Conservation (phyloP, 2,888 invertebrate species). For the Limenitis camilla region DNA sequence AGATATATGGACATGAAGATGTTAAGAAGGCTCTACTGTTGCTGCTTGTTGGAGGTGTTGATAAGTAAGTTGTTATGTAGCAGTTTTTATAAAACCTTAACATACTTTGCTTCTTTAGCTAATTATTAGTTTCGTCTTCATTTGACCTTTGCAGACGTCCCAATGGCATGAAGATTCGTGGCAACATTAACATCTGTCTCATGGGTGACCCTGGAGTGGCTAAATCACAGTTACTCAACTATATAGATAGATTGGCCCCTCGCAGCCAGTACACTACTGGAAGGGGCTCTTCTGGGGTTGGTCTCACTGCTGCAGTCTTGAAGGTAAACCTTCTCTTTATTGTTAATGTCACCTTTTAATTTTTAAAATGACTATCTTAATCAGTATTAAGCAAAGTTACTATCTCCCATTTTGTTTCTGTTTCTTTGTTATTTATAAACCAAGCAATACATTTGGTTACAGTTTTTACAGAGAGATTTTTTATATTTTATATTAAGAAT, state of each 20-base stretch:
- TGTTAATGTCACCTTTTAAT: too few species aligned
- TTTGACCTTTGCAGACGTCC: conserved; percentile 71
- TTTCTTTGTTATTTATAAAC: too few species aligned
- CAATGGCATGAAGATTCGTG: conserved; percentile 98
- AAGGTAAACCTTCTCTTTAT: conserved; percentile 68
- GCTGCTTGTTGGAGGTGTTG: conserved; percentile 93
- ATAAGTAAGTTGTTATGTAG: conserved; percentile 67
- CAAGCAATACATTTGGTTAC: too few species aligned
- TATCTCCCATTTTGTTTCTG: too few species aligned
- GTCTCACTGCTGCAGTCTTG: conserved; percentile 97
- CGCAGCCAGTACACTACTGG: conserved; percentile 97
- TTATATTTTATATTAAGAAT: too few species aligned
- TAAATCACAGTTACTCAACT: conserved; percentile 96
- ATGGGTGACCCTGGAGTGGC: conserved; percentile 99
- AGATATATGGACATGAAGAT: conserved; percentile 98
- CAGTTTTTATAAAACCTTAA: neutral
- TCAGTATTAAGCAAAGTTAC: too few species aligned
- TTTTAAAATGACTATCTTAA: too few species aligned
- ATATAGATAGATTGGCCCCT: conserved; percentile 94
- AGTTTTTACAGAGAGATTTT: too few species aligned
- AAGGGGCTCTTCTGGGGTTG: conserved; percentile 97
- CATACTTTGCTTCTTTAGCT: neutral
- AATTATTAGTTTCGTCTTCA: neutral
- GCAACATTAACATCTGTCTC: conserved; percentile 96
- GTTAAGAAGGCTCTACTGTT: conserved; percentile 97